Conservation (phyloP, 2,113 vertebrate species). For the Nipponia nippon region DNA sequence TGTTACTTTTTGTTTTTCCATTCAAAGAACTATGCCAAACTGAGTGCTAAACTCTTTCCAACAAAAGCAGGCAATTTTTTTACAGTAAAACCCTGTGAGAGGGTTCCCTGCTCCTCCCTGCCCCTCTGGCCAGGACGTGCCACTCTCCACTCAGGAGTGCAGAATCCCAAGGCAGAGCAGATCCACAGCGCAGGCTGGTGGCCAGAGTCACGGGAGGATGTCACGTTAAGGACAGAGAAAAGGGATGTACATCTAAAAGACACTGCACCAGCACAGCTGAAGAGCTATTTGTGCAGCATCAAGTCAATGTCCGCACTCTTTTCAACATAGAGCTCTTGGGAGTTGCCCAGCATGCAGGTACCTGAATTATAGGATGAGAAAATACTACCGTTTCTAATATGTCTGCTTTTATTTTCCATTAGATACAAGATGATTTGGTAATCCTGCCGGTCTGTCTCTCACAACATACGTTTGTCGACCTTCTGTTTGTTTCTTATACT, state of each 20-base stretch:
- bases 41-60: background rate
- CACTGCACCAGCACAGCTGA: background rate
- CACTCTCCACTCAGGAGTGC: background rate
- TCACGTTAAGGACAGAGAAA: background rate
- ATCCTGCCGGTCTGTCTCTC: background rate
- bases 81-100: background rate
- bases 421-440: background rate
- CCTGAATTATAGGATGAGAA: background rate
- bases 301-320: background rate
- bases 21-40: background rate
- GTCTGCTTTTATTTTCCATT: background rate
- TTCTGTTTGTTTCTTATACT: background rate
- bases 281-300: background rate
- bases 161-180: background rate
- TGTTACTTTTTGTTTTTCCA: background rate
- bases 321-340: background rate
- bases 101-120: background rate
- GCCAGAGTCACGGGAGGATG: background rate
- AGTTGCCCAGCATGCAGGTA: background rate
- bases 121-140: fast-evolving
- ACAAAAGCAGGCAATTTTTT: background rate
- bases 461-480: background rate
- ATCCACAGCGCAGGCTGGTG: fast-evolving
- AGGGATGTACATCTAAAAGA: background rate
- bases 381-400: background rate